Percentiles rank a stretch among this genome's conserved stretches.
Evolutionary conservation across 2,888 invertebrate genomes (phyloP).

Genomic region (Rapana venosa): DNA sequence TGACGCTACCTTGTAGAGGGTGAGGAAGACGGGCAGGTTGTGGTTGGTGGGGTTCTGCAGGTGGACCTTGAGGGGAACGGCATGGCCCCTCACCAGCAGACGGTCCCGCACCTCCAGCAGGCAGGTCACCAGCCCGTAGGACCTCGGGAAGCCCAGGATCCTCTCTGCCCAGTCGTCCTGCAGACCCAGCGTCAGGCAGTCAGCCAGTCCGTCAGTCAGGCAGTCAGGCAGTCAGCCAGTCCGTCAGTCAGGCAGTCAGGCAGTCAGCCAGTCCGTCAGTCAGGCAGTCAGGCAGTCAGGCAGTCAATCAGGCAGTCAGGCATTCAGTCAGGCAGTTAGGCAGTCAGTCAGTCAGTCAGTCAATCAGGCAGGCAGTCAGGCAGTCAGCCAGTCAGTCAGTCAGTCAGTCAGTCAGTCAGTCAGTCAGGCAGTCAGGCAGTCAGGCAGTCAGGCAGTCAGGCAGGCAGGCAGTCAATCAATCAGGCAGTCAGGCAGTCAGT

Average conservation of each 20-base stretch:
- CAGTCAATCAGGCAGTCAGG: too few species aligned
- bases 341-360: conserved; percentile 3
- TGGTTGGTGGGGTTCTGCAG: too few species aligned
- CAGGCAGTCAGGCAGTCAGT: too few species aligned
- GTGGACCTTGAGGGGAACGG: too few species aligned
- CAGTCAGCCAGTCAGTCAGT: neutral
- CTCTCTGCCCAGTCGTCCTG: too few species aligned
- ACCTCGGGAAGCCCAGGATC: too few species aligned
- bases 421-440: conserved; percentile 5
- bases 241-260: neutral
- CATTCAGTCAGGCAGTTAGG: neutral
- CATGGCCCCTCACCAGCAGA: too few species aligned
- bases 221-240: neutral
- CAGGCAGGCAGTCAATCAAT: neutral
- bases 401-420: neutral
- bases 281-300: too few species aligned
- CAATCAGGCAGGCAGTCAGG: neutral
- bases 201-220: neutral
- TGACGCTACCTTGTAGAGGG: too few species aligned
- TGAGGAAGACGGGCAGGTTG: too few species aligned
- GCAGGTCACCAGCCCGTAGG: too few species aligned
- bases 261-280: neutral
- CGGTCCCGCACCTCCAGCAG: too few species aligned
- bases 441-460: neutral
- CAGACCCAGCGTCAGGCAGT: neutral